These are phyloP conservation scores for Dolichallabes microphthalmus DNA, from an alignment of 2,113 vertebrate species.

Conservation along the genomic window DNA sequence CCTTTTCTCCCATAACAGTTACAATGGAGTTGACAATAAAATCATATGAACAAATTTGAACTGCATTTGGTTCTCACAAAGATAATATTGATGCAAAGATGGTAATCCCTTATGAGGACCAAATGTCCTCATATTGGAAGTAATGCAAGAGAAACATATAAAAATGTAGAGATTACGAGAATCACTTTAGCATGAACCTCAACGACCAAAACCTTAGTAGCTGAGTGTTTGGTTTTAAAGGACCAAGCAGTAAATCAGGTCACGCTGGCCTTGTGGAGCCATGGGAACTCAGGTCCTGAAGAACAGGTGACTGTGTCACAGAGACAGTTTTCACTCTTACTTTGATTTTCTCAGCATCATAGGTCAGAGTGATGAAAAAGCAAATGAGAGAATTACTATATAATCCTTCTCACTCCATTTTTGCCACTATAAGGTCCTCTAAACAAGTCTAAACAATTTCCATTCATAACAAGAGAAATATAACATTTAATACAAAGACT, in stretches of 20 bases:
- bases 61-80: background rate
- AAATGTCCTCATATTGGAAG: background rate
- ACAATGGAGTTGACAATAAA: background rate
- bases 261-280: constrained; percentile 62
- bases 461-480: background rate
- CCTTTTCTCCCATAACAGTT: background rate
- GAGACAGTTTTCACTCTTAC: constrained; percentile 54
- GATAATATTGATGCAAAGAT: background rate
- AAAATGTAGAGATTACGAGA: background rate
- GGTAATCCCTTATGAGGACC: background rate
- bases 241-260: constrained; percentile 56
- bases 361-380: constrained; percentile 53
- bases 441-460: background rate
- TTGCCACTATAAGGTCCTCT: background rate
- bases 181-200: background rate
- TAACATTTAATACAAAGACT: background rate
- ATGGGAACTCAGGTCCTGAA: constrained; percentile 71
- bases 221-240: background rate
- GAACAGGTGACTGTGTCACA: constrained; percentile 76
- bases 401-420: background rate
- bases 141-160: background rate
- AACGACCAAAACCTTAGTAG: background rate
- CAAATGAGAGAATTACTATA: background rate
- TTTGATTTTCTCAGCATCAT: constrained; percentile 60
- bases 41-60: no score